These are phyloP conservation scores for Spodoptera littoralis DNA, from an alignment of 2,888 invertebrate genomes.

Conservation along the genomic window DNA sequence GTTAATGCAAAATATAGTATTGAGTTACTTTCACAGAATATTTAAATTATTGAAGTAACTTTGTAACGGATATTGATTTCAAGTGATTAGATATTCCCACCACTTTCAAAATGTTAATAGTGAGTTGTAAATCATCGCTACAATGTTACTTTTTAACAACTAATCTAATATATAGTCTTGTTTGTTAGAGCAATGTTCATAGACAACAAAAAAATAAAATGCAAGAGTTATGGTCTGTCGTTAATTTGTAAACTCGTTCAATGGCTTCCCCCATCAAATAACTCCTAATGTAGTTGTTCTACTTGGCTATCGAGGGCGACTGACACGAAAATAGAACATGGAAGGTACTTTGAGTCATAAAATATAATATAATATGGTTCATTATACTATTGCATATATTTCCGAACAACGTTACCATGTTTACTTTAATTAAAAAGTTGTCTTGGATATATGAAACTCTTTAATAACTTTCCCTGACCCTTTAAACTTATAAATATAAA, in stretches of 20 bases:
- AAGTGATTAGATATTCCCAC: no score
- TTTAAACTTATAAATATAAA: slow-evolving; percentile 25
- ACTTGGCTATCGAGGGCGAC: slow-evolving; percentile 23
- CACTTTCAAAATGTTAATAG: no score
- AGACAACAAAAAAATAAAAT: slow-evolving; percentile 19
- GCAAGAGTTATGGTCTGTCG: slow-evolving; percentile 14
- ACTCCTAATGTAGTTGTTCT: slow-evolving; percentile 35
- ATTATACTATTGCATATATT: no score
- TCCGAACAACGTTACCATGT: slow-evolving; percentile 3
- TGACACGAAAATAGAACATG: slow-evolving; percentile 39
- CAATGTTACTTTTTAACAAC: slow-evolving; percentile 6
- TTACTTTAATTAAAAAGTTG: slow-evolving; percentile 28
- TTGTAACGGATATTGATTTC: slow-evolving; percentile 1
- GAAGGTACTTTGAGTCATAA: slow-evolving; percentile 29
- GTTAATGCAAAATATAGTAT: slow-evolving; percentile 22
- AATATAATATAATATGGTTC: slow-evolving; percentile 7
- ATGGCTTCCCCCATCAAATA: slow-evolving; percentile 50
- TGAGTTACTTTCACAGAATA: slow-evolving; percentile 9
- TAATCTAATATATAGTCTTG: slow-evolving; percentile 1
- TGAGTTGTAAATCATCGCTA: not conserved
- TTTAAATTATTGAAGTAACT: slow-evolving; percentile 9
- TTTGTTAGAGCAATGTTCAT: slow-evolving; percentile 17
- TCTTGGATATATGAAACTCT: slow-evolving; percentile 25
- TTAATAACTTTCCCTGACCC: slow-evolving; percentile 23
- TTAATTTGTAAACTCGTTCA: slow-evolving; percentile 32